Percentiles rank a stretch among this genome's conserved stretches.
phyloP scores from a whole-genome alignment of 2,888 invertebrate genomes.

The Rotaria socialis region DNA sequence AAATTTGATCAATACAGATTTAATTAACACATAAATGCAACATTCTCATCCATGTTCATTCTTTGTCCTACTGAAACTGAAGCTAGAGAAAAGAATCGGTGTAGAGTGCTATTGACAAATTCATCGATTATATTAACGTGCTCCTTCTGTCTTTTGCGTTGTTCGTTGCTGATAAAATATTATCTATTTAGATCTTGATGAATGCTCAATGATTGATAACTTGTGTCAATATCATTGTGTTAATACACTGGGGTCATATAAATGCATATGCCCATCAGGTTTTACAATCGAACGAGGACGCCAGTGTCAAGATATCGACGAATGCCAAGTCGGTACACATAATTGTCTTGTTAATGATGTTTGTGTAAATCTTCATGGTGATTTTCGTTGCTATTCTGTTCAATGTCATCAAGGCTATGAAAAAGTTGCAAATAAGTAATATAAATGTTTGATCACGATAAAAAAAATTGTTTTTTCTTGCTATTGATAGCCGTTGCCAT shows the following conservation, averaged over 20 bases:
- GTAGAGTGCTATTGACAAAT: too few species aligned
- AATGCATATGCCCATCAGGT: slow-evolving; percentile 41
- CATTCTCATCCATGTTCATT: too few species aligned
- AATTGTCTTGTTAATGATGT: slow-evolving; percentile 35
- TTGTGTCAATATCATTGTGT: slow-evolving; percentile 42
- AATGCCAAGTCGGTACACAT: slow-evolving; percentile 39
- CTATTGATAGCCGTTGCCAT: neutral
- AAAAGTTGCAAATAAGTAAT: neutral
- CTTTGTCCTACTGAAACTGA: too few species aligned
- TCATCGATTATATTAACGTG: too few species aligned
- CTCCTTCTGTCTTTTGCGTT: too few species aligned
- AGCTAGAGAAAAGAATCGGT: too few species aligned
- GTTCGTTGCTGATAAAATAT: neutral
- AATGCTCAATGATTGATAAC: slow-evolving; percentile 41
- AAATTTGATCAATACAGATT: too few species aligned
- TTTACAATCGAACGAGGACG: slow-evolving; percentile 37
- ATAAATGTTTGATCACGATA: neutral
- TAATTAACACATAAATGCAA: too few species aligned
- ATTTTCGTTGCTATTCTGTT: slow-evolving; percentile 37
- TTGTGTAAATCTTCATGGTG: slow-evolving; percentile 44
- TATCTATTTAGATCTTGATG: slow-evolving; percentile 38
- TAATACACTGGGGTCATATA: slow-evolving; percentile 45
- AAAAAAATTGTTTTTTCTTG: neutral
- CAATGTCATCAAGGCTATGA: slow-evolving; percentile 46
- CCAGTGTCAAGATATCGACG: slow-evolving; percentile 46